Evolutionary conservation across 2,888 invertebrate species (phyloP), one percentile per base, ranked within the genome.

Genomic region (Acanthopleura granulata): DNA sequence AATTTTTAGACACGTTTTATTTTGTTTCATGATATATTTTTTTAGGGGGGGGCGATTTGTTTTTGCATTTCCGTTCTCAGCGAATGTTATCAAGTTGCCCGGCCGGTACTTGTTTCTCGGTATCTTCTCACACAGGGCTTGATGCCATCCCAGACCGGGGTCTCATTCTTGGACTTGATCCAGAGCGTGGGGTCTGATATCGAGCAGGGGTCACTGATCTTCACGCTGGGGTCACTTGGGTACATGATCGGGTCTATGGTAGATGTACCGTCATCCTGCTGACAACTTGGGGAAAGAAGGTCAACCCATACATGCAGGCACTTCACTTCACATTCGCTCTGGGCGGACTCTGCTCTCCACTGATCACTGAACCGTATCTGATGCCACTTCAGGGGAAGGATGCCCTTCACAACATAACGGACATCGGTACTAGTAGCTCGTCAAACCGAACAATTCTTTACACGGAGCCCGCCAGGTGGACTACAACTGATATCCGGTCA

Each of bases 301-400:
- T n/a, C 1, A 49, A 49, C 14, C 71, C 71, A 49, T 71, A 71
- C 49, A 71, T 71, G 71, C 71, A 71, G 49, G 71, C 71, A 16
- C 49, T 71, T 9, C 71, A 71, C 27, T 40, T 71, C 18, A 40
- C 40, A 40, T 71, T 71, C 40, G 71, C 71, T 40, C 14, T 71
- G 40, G 71, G 71, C 40, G 71, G 71, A 49, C 6, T 71, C 4
- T 49, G 18, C 22, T 30, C 71, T 1, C 71, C 71, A 9, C 40
- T 71, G 22, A 4, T 71, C 18, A 49, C 50, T 30, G 71, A 71
- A 49, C 71, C 71, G 25, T 71, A 30, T 25, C 71, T 71, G 18
- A n/a, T 71, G 49, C 40, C 40, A 40, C 15, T 49, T 40, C 25
- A 1, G 27, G 30, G 12, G 15, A 12, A 69, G 27, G 9, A n/a